Conservation (phyloP, 1,140 invertebrate species). For the Danaus melanippus region DNA sequence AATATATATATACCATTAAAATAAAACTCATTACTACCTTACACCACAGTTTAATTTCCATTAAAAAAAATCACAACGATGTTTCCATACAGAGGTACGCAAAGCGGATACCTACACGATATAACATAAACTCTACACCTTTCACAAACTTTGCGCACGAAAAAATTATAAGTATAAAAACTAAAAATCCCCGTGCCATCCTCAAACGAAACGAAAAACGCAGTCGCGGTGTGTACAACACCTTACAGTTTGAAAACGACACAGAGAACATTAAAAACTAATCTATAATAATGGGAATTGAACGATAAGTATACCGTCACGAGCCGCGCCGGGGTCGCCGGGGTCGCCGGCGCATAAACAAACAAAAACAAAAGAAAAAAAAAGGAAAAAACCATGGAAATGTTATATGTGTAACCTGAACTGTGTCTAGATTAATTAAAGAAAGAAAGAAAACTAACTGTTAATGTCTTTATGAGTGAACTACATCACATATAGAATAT, state of each 20-base stretch:
- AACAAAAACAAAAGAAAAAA: conserved; percentile 35
- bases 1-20: conserved; percentile 22
- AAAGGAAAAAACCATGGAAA: conserved; percentile 51
- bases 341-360: too few species aligned
- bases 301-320: conserved; percentile 20
- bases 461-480: conserved; percentile 72
- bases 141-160: conserved; percentile 16
- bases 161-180: conserved; percentile 24
- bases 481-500: conserved; percentile 62
- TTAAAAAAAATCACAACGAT: conserved; percentile 26
- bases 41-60: conserved; percentile 32
- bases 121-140: conserved; percentile 15
- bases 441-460: conserved; percentile 49
- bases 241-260: conserved; percentile 42
- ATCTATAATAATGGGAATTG: conserved; percentile 54
- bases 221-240: neutral
- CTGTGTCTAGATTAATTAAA: conserved; percentile 52
- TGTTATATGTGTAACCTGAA: conserved; percentile 60
- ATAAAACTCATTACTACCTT: conserved; percentile 38
- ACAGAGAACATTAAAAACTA: conserved; percentile 47
- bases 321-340: conserved; percentile 4
- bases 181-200: conserved; percentile 36
- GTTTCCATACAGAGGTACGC: conserved; percentile 18
- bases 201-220: conserved; percentile 27
- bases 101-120: conserved; percentile 7